These are phyloP conservation scores for Alouatta palliata DNA, from an alignment of 2,113 vertebrate genomes.

Conservation along the genomic window DNA sequence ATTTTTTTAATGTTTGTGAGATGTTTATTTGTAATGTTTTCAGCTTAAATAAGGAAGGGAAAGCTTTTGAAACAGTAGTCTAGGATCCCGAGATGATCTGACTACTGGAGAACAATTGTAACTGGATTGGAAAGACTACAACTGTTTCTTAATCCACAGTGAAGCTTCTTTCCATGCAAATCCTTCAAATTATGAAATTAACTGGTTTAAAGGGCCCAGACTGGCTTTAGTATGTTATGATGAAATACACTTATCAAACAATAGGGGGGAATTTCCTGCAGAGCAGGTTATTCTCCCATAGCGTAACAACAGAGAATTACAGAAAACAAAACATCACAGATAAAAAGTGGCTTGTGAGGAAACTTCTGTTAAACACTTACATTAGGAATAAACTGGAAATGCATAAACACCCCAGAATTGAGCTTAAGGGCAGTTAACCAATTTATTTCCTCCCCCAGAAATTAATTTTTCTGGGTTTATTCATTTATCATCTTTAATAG, in stretches of 20 bases:
- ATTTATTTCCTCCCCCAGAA: not conserved
- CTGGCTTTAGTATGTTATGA: constrained; percentile 28
- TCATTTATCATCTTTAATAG: not conserved
- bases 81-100: not conserved
- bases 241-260: not conserved
- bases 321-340: constrained; percentile 40
- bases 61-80: not conserved
- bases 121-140: not conserved
- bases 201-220: not conserved
- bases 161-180: constrained; percentile 18
- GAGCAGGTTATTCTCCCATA: constrained; percentile 37
- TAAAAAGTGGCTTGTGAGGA: constrained; percentile 22
- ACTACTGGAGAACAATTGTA: not conserved
- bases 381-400: constrained; percentile 20
- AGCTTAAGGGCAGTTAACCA: not conserved
- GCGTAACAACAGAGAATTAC: not conserved
- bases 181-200: constrained; percentile 58
- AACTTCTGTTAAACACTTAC: not conserved
- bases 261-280: constrained; percentile 34
- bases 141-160: not conserved
- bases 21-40: not conserved
- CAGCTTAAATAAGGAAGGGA: not conserved
- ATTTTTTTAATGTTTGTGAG: not conserved
- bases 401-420: not conserved
- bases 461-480: constrained; percentile 23